phyloP scores from a whole-genome alignment of 2,113 vertebrate genomes.

The Redunca redunca region DNA sequence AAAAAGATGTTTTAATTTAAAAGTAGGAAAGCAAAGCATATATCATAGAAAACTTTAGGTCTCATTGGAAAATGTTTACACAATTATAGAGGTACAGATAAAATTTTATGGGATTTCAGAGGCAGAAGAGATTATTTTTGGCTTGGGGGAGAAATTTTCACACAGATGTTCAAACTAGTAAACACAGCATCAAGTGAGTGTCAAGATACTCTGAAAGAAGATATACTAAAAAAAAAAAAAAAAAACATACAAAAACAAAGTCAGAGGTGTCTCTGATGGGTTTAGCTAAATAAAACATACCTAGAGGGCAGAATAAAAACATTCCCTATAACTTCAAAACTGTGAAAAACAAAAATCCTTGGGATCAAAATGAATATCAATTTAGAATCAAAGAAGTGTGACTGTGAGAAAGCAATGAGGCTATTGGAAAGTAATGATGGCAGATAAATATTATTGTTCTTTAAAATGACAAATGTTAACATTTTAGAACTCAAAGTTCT shows the following conservation, averaged over 20 bases:
- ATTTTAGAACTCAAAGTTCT: not conserved
- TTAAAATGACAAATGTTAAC: not conserved
- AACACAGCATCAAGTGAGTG: not conserved
- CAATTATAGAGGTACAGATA: not conserved
- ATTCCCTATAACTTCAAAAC: not conserved
- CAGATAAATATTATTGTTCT: not conserved
- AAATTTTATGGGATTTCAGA: conserved; percentile 15
- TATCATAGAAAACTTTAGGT: not conserved
- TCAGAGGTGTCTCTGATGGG: not conserved
- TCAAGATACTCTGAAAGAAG: conserved; percentile 3
- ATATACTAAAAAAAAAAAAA: not conserved
- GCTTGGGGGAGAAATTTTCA: not conserved
- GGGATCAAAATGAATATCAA: not conserved
- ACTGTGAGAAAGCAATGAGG: not conserved
- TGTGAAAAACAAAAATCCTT: not conserved
- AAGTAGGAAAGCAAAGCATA: not conserved
- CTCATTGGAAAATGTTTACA: not conserved
- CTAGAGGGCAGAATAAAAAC: not conserved
- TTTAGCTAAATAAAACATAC: conserved; percentile 10
- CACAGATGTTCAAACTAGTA: conserved; percentile 4
- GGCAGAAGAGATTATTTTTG: not conserved
- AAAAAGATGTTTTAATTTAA: not conserved
- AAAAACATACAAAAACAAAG: not conserved
- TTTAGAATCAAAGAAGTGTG: not conserved
- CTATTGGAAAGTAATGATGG: not conserved